These are phyloP conservation scores for Phylloscopus whistleri DNA, from an alignment of 2,113 vertebrate genomes.

Conservation along the genomic window DNA sequence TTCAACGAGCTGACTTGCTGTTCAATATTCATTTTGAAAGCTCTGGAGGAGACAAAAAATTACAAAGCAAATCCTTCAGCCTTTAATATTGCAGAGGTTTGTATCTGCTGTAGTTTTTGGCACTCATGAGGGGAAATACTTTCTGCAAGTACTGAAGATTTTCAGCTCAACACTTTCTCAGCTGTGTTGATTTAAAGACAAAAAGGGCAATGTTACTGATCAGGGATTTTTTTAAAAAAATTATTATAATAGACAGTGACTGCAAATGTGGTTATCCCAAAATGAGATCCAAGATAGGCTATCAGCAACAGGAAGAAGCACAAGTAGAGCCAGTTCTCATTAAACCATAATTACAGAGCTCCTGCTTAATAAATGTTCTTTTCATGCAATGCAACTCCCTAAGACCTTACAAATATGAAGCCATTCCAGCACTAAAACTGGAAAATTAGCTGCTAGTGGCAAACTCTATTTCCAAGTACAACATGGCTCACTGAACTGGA, in stretches of 20 bases:
- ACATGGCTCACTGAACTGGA: neutral
- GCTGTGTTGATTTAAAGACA: neutral
- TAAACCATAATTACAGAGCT: neutral
- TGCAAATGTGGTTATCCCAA: neutral
- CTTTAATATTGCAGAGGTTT: neutral
- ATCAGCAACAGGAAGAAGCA: neutral
- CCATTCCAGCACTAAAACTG: slow-evolving; percentile 6
- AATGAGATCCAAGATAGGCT: neutral
- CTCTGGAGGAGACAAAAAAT: neutral
- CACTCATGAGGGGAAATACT: slow-evolving; percentile 18
- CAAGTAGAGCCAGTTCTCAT: neutral
- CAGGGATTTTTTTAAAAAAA: neutral
- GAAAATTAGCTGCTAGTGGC: slow-evolving; percentile 32
- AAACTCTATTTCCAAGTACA: slow-evolving; percentile 23
- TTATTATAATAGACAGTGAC: neutral
- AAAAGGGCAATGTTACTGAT: neutral
- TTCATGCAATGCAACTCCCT: neutral
- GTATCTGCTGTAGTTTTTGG: neutral
- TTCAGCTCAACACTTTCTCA: neutral
- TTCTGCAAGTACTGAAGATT: neutral
- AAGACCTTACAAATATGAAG: neutral
- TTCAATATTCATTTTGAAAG: neutral
- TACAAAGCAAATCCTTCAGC: neutral
- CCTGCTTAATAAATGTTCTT: neutral
- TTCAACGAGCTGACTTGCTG: neutral